Evolutionary conservation across 2,113 vertebrate species (phyloP).

Genomic region (Corythoichthys intestinalis): DNA sequence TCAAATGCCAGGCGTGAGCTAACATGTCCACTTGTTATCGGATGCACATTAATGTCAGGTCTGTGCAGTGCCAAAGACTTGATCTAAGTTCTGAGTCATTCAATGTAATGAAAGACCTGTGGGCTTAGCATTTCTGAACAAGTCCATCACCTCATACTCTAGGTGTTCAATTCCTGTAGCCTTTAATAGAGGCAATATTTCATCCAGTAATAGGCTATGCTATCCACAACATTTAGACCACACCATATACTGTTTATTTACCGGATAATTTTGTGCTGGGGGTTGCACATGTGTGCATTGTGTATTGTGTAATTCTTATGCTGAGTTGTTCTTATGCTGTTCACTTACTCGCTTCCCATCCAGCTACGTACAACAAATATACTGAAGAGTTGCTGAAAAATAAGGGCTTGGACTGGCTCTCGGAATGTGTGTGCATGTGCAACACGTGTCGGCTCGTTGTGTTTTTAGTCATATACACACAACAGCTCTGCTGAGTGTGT

Average conservation of each 20-base stretch:
- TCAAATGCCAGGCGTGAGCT: background rate
- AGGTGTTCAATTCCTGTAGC: background rate
- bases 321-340: constrained; percentile 33
- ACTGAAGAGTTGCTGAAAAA: constrained; percentile 61
- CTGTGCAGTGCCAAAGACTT: constrained; percentile 2
- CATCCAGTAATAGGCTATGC: background rate
- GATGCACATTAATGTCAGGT: constrained; percentile 8
- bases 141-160: constrained; percentile 7
- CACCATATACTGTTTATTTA: background rate
- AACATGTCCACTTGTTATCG: constrained; percentile 4
- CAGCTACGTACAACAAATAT: constrained; percentile 61
- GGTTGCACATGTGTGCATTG: constrained; percentile 22
- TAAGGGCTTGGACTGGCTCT: constrained; percentile 35
- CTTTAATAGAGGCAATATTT: background rate
- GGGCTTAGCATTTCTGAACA: constrained; percentile 2
- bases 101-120: constrained; percentile 5
- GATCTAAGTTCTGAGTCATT: constrained; percentile 8
- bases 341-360: constrained; percentile 42
- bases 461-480: constrained; percentile 25
- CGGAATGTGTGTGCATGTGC: constrained; percentile 15
- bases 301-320: constrained; percentile 16
- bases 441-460: constrained; percentile 16
- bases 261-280: constrained; percentile 20
- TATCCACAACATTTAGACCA: background rate
- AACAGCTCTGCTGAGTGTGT: constrained; percentile 21